Base-by-base conservation (phyloP, 2,113 vertebrate genomes). In the Campylorhamphus procurvoides region DNA sequence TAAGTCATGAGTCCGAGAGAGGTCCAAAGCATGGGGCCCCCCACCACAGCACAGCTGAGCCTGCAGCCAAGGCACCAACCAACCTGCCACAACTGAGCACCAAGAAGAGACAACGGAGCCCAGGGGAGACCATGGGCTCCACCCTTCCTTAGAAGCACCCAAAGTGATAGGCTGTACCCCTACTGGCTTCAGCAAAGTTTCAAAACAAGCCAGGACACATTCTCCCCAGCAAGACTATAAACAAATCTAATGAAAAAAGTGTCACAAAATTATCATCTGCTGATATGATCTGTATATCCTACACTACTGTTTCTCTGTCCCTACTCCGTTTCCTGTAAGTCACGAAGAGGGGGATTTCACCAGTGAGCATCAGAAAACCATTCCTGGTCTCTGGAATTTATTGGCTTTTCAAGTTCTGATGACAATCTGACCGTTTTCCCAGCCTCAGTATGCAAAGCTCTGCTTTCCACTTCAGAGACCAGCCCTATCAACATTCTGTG, bases 101-200 rank as follows among this genome's bases (percentile, higher is more conserved):
- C 1, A 24, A 27, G 29, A 1, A 1, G n/a, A 67, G 14, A 49
- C n/a, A 37, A 27, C 13, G n/a, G 22, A 50, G n/a, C 24, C 3
- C 0, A n/a, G 29, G 8, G 24, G 46, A 40, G 8, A 55, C 50
- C 24, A 0, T 0, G 0, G 5, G 35, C 59, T 56, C 33, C 47
- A 8, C 19, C 2, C 1, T 15, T 80, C 13, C 85, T 29, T 3
- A 29, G n/a, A 7, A 81, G 20, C 14, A 14, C 46, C 23, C 12
- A 0, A 35, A 62, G 14, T 0, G 9, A 58, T 1, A 52, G 64
- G n/a, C 37, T 62, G 7, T 8, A 31, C 20, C 46, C 27, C 46
- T 44, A 3, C 6, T 1, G 19, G 14, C 71, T 39, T 63, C 86
- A 67, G 50, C n/a, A 33, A 15, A 42, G 44, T 8, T 67, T 72